Conservation (phyloP, 2,797 vertebrate species). For the Iguana delicatissima region DNA sequence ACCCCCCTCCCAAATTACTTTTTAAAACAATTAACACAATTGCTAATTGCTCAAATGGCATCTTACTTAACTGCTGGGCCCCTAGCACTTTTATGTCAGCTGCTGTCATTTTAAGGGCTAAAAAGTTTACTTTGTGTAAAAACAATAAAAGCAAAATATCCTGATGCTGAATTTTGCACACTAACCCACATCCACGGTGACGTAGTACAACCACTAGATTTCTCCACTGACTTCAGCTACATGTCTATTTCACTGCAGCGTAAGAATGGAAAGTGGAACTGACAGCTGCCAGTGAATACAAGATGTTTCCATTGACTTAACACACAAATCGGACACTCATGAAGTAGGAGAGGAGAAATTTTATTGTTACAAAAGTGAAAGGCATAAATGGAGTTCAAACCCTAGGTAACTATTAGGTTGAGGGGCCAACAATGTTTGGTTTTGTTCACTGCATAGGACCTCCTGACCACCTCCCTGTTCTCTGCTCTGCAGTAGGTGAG, state of each 20-base stretch:
- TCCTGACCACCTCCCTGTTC: not conserved
- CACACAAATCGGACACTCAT: constrained; percentile 2
- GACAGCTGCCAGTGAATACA: not conserved
- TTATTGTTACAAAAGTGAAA: constrained; percentile 76
- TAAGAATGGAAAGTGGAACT: not conserved
- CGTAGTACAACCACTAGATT: too few species aligned
- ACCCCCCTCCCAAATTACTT: not conserved
- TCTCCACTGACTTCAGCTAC: too few species aligned
- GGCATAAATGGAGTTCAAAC: constrained; percentile 45
- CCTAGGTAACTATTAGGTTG: constrained; percentile 5
- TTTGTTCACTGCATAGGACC: not conserved
- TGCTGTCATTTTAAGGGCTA: not conserved
- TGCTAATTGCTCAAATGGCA: not conserved
- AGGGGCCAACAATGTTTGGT: not conserved
- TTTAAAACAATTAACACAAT: not conserved
- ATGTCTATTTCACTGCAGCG: too few species aligned
- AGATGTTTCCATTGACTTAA: not conserved
- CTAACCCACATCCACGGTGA: not conserved
- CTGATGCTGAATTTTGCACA: not conserved
- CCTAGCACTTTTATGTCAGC: not conserved
- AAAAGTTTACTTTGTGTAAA: not conserved
- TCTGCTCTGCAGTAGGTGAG: not conserved
- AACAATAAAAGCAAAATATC: not conserved
- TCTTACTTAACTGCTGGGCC: not conserved
- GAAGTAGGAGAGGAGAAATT: constrained; percentile 64